phyloP scores from a whole-genome alignment of 2,888 invertebrate genomes.

The Diplazon laetatorius region DNA sequence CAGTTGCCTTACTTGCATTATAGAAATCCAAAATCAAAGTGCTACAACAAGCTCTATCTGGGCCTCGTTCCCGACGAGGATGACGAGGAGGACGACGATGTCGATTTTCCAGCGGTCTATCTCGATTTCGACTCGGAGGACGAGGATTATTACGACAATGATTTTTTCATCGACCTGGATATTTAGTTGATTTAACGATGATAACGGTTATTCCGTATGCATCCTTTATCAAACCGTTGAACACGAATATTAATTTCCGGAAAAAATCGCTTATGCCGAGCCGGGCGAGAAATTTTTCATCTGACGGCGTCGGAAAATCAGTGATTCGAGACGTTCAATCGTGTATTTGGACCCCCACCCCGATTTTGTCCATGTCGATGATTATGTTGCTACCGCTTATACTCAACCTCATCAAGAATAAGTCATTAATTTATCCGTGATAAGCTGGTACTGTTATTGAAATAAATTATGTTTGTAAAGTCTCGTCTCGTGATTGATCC shows the following conservation, averaged over 20 bases:
- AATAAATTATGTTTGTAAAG: constrained; percentile 34
- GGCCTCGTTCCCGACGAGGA: constrained; percentile 76
- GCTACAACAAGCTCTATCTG: constrained; percentile 84
- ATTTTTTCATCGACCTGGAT: constrained; percentile 64
- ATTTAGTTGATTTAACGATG: constrained; percentile 23
- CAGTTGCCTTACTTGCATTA: constrained; percentile 85
- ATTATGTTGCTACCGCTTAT: constrained; percentile 10
- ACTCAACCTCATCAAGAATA: too few relatives aligned
- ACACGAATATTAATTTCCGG: too few relatives aligned
- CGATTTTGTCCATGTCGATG: constrained; percentile 22
- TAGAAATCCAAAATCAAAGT: constrained; percentile 81
- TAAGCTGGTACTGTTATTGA: constrained; percentile 20
- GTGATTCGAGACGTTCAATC: constrained; percentile 12
- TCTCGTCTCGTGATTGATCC: background rate
- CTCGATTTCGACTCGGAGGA: constrained; percentile 62
- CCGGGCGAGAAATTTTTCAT: background rate
- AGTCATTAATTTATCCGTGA: constrained; percentile 34
- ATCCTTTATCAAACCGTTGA: too few relatives aligned
- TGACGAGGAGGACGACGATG: constrained; percentile 63
- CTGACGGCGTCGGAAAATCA: background rate
- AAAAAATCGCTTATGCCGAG: background rate
- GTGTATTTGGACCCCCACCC: constrained; percentile 13
- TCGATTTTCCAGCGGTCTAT: constrained; percentile 63
- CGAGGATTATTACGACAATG: constrained; percentile 59
- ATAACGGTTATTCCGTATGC: background rate